phyloP scores from a whole-genome alignment of 2,113 vertebrate genomes.

The Probosciger aterrimus region DNA sequence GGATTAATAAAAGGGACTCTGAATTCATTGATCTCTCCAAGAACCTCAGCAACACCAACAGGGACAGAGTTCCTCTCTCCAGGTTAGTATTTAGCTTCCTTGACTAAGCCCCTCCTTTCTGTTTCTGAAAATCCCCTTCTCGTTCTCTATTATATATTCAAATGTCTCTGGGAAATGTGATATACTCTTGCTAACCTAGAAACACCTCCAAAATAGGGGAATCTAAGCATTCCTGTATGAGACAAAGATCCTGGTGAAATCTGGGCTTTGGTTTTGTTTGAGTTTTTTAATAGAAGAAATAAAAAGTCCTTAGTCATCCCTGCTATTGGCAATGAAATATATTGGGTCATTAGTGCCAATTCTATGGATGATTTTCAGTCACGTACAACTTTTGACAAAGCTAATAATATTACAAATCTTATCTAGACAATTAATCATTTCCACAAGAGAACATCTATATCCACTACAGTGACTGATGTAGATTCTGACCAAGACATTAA shows the following conservation, averaged over 20 bases:
- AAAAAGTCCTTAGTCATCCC: not conserved
- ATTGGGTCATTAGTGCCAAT: not conserved
- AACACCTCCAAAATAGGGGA: not conserved
- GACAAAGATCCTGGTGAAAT: not conserved
- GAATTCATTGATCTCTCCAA: not conserved
- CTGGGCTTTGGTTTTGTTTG: not conserved
- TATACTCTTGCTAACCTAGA: not conserved
- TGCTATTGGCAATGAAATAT: not conserved
- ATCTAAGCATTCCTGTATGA: fast-evolving
- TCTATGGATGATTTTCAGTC: not conserved
- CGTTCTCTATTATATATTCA: not conserved
- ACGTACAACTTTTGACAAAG: not conserved
- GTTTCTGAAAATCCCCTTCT: not conserved
- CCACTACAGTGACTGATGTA: not conserved
- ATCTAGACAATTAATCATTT: not conserved
- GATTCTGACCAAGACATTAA: not conserved
- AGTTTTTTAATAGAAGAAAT: not conserved
- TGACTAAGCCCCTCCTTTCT: not conserved
- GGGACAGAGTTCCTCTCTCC: not conserved
- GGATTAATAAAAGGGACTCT: not conserved
- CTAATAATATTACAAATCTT: not conserved
- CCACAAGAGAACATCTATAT: not conserved
- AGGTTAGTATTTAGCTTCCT: not conserved
- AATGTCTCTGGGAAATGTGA: not conserved
- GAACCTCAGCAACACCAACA: not conserved